Conservation (phyloP, 2,113 vertebrate genomes). For the Sterna hirundo region DNA sequence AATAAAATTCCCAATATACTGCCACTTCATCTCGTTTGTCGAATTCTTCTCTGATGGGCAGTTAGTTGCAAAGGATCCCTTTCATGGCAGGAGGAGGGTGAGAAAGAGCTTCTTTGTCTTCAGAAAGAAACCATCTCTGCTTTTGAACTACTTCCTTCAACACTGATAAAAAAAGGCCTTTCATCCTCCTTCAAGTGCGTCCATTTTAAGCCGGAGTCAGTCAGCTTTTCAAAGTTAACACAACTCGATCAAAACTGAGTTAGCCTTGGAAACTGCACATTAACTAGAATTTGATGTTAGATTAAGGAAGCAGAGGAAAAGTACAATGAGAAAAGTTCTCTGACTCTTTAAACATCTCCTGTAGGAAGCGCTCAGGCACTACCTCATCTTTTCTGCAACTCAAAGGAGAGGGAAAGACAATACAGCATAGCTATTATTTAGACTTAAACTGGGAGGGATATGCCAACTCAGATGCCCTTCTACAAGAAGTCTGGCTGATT, state of each 20-base stretch:
- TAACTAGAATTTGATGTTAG: slow-evolving; percentile 6
- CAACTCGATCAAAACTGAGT: slow-evolving; percentile 42
- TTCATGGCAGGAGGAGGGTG: slow-evolving; percentile 4
- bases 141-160: slow-evolving; percentile 68
- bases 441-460: background rate
- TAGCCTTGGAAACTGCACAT: slow-evolving; percentile 30
- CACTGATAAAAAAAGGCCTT: slow-evolving; percentile 53
- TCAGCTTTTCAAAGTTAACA: slow-evolving; percentile 42
- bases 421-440: background rate
- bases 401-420: slow-evolving; percentile 8
- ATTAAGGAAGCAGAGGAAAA: background rate
- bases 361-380: background rate
- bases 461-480: background rate
- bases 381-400: background rate
- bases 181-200: slow-evolving; percentile 55
- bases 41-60: slow-evolving; percentile 44
- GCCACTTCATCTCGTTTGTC: slow-evolving; percentile 40
- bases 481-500: background rate
- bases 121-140: slow-evolving; percentile 53
- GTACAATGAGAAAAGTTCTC: background rate
- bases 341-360: background rate
- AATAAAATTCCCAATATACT: slow-evolving; percentile 46
- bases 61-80: slow-evolving; percentile 48
- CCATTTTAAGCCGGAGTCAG: slow-evolving; percentile 52
- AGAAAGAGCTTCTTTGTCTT: slow-evolving; percentile 62